phyloP scores from a whole-genome alignment of 2,797 vertebrate species.

The Tauraco hartlaubi region DNA sequence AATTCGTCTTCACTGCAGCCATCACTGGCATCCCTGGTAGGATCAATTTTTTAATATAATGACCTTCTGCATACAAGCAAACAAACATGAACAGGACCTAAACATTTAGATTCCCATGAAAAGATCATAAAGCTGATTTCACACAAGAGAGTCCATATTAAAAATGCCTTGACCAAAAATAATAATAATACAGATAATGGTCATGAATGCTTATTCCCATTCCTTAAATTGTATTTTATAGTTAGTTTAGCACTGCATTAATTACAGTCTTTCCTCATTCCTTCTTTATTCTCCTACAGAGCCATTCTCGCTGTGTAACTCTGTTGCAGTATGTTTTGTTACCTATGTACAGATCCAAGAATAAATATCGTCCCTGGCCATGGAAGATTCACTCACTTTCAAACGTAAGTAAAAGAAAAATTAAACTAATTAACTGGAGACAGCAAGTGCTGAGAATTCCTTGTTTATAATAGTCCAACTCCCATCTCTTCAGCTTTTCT shows the following conservation, averaged over 20 bases:
- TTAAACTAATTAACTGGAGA: background rate
- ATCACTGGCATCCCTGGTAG: background rate
- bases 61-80: background rate
- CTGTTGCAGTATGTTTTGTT: background rate
- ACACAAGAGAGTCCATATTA: background rate
- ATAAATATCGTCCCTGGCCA: background rate
- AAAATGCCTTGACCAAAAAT: background rate
- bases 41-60: slow-evolving; percentile 15
- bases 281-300: slow-evolving; percentile 7
- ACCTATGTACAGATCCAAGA: background rate
- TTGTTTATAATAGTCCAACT: background rate
- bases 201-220: background rate
- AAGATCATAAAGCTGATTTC: background rate
- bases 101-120: background rate
- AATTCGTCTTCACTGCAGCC: background rate
- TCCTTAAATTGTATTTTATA: background rate
- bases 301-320: background rate
- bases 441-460: background rate
- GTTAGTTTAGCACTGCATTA: background rate
- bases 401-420: slow-evolving; percentile 32
- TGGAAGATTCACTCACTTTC: slow-evolving; percentile 9
- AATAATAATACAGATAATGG: background rate
- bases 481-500: background rate
- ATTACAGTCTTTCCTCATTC: background rate
- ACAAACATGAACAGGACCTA: background rate